Percentiles rank a stretch among this genome's conserved stretches.
phyloP scores from a whole-genome alignment of 2,113 vertebrate genomes.

The Megaceryle torquata region DNA sequence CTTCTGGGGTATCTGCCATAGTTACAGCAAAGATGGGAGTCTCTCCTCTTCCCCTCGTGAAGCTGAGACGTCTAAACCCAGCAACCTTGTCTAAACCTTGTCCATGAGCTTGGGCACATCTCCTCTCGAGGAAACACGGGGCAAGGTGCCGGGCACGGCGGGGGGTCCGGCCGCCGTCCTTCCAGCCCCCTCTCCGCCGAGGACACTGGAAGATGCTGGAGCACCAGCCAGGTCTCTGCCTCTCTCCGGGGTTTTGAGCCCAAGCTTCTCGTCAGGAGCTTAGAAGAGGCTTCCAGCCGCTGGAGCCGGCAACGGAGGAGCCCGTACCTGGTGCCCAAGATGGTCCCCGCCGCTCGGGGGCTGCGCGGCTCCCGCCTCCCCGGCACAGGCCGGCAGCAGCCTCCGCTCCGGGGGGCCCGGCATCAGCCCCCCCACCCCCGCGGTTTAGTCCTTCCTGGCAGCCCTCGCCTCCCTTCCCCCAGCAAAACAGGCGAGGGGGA shows the following conservation, averaged over 20 bases:
- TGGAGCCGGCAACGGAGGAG: accelerated
- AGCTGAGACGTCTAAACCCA: accelerated
- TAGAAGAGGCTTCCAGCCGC: background rate
- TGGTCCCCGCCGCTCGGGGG: background rate
- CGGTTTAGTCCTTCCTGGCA: background rate
- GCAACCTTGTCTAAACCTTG: background rate
- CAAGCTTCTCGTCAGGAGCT: accelerated
- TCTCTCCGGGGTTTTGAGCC: accelerated
- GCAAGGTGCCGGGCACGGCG: background rate
- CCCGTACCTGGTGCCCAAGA: background rate
- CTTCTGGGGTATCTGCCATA: background rate
- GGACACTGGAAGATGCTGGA: background rate
- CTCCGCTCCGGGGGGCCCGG: background rate
- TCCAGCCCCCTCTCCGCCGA: background rate
- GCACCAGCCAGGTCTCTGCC: background rate
- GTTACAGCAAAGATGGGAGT: accelerated
- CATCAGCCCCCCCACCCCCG: background rate
- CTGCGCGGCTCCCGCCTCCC: background rate
- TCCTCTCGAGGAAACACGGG: accelerated
- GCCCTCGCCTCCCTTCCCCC: background rate
- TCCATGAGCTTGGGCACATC: background rate
- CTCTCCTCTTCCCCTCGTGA: accelerated
- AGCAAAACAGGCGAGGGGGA: background rate
- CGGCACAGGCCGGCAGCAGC: background rate
- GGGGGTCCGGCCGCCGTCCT: background rate